These are phyloP conservation scores for Chaenodraco wilsoni DNA, from an alignment of 2,797 vertebrate species.

Conservation along the genomic window DNA sequence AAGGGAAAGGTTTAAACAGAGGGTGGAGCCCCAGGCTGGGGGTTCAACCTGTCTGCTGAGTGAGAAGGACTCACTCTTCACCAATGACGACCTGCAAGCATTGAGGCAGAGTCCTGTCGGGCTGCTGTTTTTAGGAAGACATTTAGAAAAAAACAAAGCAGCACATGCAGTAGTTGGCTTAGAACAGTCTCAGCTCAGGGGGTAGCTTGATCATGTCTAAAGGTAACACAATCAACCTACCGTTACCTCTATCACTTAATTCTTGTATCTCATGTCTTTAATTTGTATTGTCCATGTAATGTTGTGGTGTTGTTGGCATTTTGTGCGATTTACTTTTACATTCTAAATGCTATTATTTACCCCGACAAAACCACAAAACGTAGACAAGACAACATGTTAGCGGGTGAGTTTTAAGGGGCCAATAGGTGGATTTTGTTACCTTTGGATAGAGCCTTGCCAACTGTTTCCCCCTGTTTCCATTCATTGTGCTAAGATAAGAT, in stretches of 20 bases:
- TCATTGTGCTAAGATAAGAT: constrained; percentile 1
- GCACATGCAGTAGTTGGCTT: not conserved
- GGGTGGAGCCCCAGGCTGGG: constrained; percentile 36
- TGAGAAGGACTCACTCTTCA: constrained; percentile 40
- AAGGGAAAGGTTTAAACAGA: constrained; percentile 45
- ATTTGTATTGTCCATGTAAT: not conserved
- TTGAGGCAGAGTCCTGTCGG: not conserved
- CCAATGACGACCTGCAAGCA: constrained; percentile 49
- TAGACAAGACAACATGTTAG: not conserved
- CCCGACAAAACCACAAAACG: not conserved
- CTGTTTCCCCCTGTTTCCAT: not conserved
- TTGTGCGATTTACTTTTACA: not conserved
- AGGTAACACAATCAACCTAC: no score
- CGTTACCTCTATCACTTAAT: no score
- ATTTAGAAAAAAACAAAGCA: not conserved
- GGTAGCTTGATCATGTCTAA: no score
- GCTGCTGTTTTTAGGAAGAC: not conserved
- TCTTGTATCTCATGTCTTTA: not conserved
- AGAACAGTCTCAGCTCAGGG: not conserved
- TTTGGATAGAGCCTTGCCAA: not conserved
- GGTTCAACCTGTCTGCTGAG: constrained; percentile 62
- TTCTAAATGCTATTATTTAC: not conserved
- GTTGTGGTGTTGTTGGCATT: not conserved
- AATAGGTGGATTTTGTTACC: not conserved
- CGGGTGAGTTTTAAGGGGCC: not conserved